phyloP scores from a whole-genome alignment of 2,888 invertebrate species.

The Odontocolon sp. region DNA sequence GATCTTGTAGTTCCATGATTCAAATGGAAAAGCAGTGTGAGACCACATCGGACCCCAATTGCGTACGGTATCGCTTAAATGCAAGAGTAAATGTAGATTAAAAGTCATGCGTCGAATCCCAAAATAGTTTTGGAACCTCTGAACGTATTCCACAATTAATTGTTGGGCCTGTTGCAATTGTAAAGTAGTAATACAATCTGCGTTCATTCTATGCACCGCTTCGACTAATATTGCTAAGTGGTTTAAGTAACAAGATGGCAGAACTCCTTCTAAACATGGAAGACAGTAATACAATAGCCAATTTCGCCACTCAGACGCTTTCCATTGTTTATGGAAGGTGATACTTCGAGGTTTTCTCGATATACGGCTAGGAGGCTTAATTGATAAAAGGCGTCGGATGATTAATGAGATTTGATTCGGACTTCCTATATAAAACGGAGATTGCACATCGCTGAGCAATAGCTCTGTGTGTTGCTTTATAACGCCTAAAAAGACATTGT shows the following conservation, averaged over 20 bases:
- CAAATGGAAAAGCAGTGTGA: constrained; percentile 36
- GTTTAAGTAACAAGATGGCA: neutral
- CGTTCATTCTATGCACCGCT: constrained; percentile 26
- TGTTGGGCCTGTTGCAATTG: constrained; percentile 1
- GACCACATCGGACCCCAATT: constrained; percentile 47
- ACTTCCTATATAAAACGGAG: constrained; percentile 22
- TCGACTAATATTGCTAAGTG: constrained; percentile 25
- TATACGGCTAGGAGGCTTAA: neutral
- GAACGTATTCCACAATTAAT: constrained; percentile 18
- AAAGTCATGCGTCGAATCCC: constrained; percentile 39
- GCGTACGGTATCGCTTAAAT: constrained; percentile 28
- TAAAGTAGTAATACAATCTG: constrained; percentile 12
- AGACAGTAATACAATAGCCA: constrained; percentile 36
- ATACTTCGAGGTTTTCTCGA: constrained; percentile 15
- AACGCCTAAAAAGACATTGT: constrained; percentile 24
- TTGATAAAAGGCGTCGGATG: neutral
- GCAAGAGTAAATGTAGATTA: constrained; percentile 45
- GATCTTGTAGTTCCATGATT: constrained; percentile 49
- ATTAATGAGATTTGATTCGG: constrained; percentile 12
- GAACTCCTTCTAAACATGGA: constrained; percentile 19
- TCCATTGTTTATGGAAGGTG: constrained; percentile 11
- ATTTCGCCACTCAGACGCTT: constrained; percentile 49
- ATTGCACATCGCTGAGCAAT: neutral
- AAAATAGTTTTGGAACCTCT: constrained; percentile 33
- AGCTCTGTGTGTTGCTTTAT: constrained; percentile 14